phyloP scores from a whole-genome alignment of 2,888 invertebrate genomes.

The Euzetes globulus region DNA sequence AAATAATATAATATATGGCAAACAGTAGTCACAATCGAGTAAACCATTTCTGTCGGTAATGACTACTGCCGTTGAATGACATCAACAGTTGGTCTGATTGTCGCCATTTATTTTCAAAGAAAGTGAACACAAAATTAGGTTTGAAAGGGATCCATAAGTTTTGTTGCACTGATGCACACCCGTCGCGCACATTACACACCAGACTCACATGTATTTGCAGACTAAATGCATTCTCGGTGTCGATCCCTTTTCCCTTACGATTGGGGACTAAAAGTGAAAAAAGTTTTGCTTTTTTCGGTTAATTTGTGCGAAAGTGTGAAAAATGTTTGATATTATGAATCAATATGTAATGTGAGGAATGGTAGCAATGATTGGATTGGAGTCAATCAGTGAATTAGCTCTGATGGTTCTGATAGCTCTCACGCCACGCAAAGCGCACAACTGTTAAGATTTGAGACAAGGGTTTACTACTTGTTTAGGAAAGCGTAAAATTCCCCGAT shows the following conservation, averaged over 20 bases:
- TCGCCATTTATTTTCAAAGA: slow-evolving; percentile 25
- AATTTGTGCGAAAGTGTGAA: slow-evolving; percentile 22
- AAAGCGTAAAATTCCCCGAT: slow-evolving; percentile 23
- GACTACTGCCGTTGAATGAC: slow-evolving; percentile 19
- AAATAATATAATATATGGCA: slow-evolving; percentile 17
- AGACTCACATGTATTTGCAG: background rate
- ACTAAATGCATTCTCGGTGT: background rate
- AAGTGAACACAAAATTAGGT: background rate
- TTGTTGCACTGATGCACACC: slow-evolving; percentile 4
- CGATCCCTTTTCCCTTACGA: background rate
- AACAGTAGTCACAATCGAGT: slow-evolving; percentile 3
- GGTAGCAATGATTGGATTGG: background rate
- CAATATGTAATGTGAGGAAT: slow-evolving; percentile 21
- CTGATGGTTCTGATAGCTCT: background rate
- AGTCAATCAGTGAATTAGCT: slow-evolving; percentile 12
- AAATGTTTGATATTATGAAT: slow-evolving; percentile 24
- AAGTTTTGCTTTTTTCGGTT: background rate
- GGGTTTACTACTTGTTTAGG: slow-evolving; percentile 21
- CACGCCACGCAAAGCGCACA: slow-evolving; percentile 14
- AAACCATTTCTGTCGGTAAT: slow-evolving; percentile 5
- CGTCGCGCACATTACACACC: background rate
- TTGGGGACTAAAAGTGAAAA: background rate
- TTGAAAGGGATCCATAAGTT: slow-evolving; percentile 11
- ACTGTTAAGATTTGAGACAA: slow-evolving; percentile 29
- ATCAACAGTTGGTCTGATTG: slow-evolving; percentile 29